Evolutionary conservation across 2,113 vertebrate genomes (phyloP).

Genomic region (Podarcis cretensis): DNA sequence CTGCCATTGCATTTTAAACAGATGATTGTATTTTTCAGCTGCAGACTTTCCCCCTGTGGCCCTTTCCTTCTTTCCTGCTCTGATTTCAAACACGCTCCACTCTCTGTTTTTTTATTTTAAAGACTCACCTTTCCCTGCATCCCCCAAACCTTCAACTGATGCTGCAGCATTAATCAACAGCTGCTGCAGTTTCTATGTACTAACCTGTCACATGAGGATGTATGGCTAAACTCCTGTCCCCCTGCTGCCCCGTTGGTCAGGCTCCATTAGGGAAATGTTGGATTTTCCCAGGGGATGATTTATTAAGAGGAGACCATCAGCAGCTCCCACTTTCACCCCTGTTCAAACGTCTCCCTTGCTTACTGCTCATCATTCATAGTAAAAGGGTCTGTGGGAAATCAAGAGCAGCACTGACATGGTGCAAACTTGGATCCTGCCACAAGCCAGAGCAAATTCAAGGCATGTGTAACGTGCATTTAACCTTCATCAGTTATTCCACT

Average conservation of each 20-base stretch:
- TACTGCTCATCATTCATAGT: background rate
- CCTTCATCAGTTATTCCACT: background rate
- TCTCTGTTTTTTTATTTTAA: slow-evolving; percentile 31
- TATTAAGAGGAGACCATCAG: background rate
- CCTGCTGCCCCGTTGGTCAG: slow-evolving; percentile 38
- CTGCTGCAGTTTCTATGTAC: slow-evolving; percentile 20
- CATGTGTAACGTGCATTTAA: background rate
- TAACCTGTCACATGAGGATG: slow-evolving; percentile 53
- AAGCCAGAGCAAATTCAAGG: background rate
- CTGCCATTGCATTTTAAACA: background rate
- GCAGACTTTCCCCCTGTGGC: background rate
- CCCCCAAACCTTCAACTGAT: background rate
- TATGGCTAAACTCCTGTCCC: slow-evolving; percentile 37
- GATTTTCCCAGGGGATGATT: slow-evolving; percentile 63
- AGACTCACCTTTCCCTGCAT: background rate
- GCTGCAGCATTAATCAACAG: slow-evolving; percentile 29
- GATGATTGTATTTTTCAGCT: background rate
- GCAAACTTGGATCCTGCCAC: background rate
- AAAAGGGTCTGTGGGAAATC: background rate
- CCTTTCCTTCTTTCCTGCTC: rapidly evolving
- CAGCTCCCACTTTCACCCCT: background rate
- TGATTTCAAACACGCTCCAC: background rate
- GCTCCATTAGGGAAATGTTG: slow-evolving; percentile 67
- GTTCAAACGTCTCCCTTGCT: background rate
- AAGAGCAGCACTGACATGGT: background rate